Evolutionary conservation across 2,113 vertebrate genomes (phyloP), one percentile per base, ranked within the genome.

Genomic region (Laticauda laticaudata): DNA sequence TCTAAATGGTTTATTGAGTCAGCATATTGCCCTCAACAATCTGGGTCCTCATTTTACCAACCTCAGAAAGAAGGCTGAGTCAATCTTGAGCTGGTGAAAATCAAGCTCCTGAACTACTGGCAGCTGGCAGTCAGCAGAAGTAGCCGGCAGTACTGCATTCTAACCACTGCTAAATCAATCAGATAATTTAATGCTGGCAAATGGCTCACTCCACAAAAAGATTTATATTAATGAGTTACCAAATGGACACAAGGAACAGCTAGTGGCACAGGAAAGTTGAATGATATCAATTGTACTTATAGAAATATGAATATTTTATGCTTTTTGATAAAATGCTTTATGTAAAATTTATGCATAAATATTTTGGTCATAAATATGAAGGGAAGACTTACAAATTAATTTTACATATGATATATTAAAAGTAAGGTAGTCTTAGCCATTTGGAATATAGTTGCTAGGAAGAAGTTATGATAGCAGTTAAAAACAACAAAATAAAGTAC

Each of bases 141-240:
- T 57, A 57, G 20, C 56, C 56, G 7, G 56, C 20, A 57, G 56
- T 57, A 57, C 5, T 21, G 5, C 20, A 57, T 21, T 57, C 20
- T 57, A 57, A 57, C 56, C 20, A 21, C 56, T 57, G 56, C 20
- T 92, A 90, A 55, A 64, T 59, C 56, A 61, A 88, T 87, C 56
- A 39, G 57, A 34, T 93, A 39, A 2, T 26, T 34, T 0, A 90
- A 26, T 45, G 14, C 12, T 81, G 93, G 86, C 11, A 89, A 51
- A 26, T 11, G n/a, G 91, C 89, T 94, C 26, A 23, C 91, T 96
- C 29, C 5, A 48, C 26, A 57, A 51, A 61, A 55, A 92, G 3
- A 45, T 1, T 3, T 88, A 81, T 59, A 93, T 92, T 91, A 89
- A 45, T 92, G 61, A 92, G 81, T 88, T n/a, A 81, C 61, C 88